Conservation (phyloP, 2,113 vertebrate genomes). For the Speoplatyrhinus poulsoni region DNA sequence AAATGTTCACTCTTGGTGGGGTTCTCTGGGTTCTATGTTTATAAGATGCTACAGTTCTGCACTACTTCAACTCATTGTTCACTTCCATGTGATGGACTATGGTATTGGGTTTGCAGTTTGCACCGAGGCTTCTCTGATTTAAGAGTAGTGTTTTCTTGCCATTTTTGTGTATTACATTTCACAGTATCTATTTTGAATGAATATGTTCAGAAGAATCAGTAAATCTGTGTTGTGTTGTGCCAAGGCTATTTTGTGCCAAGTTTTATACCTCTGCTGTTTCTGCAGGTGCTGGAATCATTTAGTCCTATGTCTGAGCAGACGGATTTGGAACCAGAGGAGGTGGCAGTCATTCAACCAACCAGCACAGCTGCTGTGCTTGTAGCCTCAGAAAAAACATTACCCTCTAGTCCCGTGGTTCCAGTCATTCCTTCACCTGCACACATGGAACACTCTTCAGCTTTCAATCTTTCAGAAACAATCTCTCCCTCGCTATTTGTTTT, state of each 20-base stretch:
- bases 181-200: neutral
- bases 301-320: constrained; percentile 68
- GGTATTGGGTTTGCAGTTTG: neutral
- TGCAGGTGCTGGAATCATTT: constrained; percentile 78
- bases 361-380: constrained; percentile 31
- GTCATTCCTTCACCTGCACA: constrained; percentile 32
- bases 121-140: constrained; percentile 16
- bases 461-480: constrained; percentile 23
- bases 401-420: constrained; percentile 20
- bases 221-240: constrained; percentile 23
- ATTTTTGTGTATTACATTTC: neutral
- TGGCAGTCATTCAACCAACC: constrained; percentile 44
- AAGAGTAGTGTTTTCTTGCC: constrained; percentile 6
- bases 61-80: constrained; percentile 28
- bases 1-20: constrained; percentile 27
- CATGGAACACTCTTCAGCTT: constrained; percentile 23
- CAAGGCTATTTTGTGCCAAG: constrained; percentile 23
- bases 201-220: neutral
- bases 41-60: constrained; percentile 11
- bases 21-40: constrained; percentile 30
- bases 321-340: constrained; percentile 54
- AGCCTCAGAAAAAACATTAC: constrained; percentile 44
- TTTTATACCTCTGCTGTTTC: constrained; percentile 69
- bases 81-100: constrained; percentile 52
- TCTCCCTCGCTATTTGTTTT: constrained; percentile 9